Evolutionary conservation across 2,113 vertebrate species (phyloP), one percentile per base, ranked within the genome.

Genomic region (Mirza zaza): DNA sequence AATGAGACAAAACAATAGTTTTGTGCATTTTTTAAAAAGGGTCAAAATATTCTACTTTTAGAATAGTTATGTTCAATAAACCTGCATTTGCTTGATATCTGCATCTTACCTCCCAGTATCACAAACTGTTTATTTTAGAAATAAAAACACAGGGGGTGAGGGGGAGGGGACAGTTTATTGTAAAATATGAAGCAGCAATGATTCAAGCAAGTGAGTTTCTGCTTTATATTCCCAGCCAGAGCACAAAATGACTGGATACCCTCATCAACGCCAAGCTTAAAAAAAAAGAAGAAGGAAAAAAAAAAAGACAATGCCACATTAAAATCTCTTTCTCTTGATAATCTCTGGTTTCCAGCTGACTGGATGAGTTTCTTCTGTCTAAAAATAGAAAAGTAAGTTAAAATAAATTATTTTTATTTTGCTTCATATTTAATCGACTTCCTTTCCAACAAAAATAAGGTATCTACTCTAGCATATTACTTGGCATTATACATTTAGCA

Each of bases 341-440:
- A 99, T 99, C 98, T 99, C 99, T 97, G 99, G 99, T 98, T 99
- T 99, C 99, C 99, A 99, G 98, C 99, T 99, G 98, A 99, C 97
- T 17, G 99, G 99, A 97, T 99, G 99, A 73, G 99, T 99, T 98
- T 99, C 99, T 98, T 99, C 99, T 57, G 99, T 99, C 99, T 99
- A 91, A 91, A 98, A 65, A 90, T 63, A 39, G 97, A 87, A 98
- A 91, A 97, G 68, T 80, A 95, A 27, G 86, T 89, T 29, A 96
- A 91, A 86, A 90, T 34, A 71, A 79, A 94, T 34, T 93, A 94
- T 63, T 83, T 90, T 84, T 70, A 94, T 77, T 68, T 73, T 86
- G 23, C 73, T 96, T 94, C 55, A 48, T 50, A 92, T n/a, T 82
- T 94, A 91, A n/a, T 5, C 87, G 25, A 57, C 11, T 83, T 87